Evolutionary conservation across 2,797 vertebrate species (phyloP).

Genomic region (Microhierax caerulescens): DNA sequence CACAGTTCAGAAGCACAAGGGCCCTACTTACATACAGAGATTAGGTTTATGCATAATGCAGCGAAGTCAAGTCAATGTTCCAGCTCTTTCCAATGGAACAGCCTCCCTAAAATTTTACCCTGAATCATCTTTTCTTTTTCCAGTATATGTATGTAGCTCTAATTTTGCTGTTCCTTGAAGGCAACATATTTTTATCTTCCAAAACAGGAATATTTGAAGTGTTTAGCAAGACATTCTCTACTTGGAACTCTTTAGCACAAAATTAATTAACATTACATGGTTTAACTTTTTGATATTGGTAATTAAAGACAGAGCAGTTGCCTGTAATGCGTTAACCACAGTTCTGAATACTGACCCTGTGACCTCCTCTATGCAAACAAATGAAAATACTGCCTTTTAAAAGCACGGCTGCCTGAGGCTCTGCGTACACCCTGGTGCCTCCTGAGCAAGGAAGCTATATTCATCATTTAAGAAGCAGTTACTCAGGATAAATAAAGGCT

Average conservation of each 20-base stretch:
- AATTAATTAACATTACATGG: neutral
- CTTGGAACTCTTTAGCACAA: neutral
- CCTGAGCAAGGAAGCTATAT: neutral
- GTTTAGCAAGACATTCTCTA: neutral
- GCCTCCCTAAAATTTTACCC: neutral
- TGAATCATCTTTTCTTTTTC: neutral
- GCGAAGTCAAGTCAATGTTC: neutral
- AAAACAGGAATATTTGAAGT: neutral
- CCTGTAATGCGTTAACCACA: neutral
- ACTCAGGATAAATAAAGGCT: neutral
- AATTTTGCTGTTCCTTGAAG: neutral
- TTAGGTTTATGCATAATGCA: neutral
- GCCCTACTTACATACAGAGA: neutral
- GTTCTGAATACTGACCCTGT: neutral
- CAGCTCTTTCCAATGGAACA: neutral
- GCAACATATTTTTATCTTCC: neutral
- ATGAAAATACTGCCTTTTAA: slow-evolving; percentile 10
- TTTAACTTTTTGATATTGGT: neutral
- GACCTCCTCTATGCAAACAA: neutral
- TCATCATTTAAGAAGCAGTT: neutral
- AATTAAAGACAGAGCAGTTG: neutral
- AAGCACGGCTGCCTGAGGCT: neutral
- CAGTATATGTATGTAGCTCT: neutral
- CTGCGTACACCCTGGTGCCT: neutral
- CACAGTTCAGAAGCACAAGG: neutral